Evolutionary conservation across 1,140 invertebrate genomes (phyloP), one percentile per base, ranked within the genome.

Genomic region (Halictus rubicundus): DNA sequence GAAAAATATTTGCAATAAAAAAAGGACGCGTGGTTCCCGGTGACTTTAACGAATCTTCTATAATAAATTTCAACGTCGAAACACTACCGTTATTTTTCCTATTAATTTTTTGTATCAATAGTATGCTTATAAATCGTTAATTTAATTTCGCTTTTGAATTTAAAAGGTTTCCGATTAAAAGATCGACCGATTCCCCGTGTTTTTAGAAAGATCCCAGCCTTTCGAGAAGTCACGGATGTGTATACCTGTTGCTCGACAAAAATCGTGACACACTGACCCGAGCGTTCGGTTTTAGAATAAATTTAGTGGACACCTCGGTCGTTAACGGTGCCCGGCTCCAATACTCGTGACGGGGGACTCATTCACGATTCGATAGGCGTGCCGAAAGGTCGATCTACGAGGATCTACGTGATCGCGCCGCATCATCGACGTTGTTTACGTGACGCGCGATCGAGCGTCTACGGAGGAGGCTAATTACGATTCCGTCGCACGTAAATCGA

Each of bases 201-300:
- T 64, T 19, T 7, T 8, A 21, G 23, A 66, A 59, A 65, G 75
- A 66, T n/a, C n/a, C 60, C 75, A 57, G 54, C 1, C 54, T 14
- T 6, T 19, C 27, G 60, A 63, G 60, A 63, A 37, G 32, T 37
- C 60, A 32, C 60, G 60, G 60, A 14, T 10, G 25, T 23, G 32
- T 27, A 16, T n/a, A 23, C 69, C 59, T 73, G 69, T 49, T 70
- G 66, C 59, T 75, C 61, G 69, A 82, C 64, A 85, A 88, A 88
- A 88, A 88, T 83, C 46, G 68, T 88, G 89, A 73, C 89, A 88
- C 76, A 90, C 89, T 90, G 82, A 89, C 89, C 89, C 81, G 42
- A 59, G 60, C 21, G 64, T 21, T 37, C 25, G 6, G 60, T 81
- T 88, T 88, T 87, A 84, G 84, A 88, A 88, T 88, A 86, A 87